Conservation (phyloP, 2,113 vertebrate genomes). For the Melospiza melodia region DNA sequence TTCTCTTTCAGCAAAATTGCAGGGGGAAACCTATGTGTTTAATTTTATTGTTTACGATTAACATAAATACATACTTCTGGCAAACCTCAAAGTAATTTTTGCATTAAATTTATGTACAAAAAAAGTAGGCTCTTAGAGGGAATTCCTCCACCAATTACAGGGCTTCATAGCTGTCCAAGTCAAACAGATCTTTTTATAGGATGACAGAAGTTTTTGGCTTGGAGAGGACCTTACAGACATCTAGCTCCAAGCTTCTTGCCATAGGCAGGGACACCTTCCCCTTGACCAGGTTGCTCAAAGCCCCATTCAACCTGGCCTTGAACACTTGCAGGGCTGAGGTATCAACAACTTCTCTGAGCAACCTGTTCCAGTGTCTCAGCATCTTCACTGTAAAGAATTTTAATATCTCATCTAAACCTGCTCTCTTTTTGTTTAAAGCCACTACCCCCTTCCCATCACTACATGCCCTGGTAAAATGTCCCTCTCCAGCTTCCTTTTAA, state of each 20-base stretch:
- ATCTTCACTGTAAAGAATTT: neutral
- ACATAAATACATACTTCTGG: neutral
- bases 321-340: neutral
- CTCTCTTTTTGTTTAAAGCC: neutral
- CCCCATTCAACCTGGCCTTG: neutral
- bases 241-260: neutral
- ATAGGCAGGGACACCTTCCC: neutral
- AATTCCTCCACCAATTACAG: neutral
- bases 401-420: neutral
- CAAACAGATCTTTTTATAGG: neutral
- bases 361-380: neutral
- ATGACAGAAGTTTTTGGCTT: neutral
- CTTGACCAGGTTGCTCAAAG: neutral
- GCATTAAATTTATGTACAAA: neutral
- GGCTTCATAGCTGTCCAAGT: neutral
- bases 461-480: neutral
- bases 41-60: neutral
- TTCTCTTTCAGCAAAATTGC: neutral
- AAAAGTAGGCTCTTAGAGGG: neutral
- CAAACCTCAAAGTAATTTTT: neutral
- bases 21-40: neutral
- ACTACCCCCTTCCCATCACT: neutral
- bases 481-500: neutral
- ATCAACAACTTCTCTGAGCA: neutral
- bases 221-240: neutral